Evolutionary conservation across 2,113 vertebrate species (phyloP).

Genomic region (Petromus typicus): DNA sequence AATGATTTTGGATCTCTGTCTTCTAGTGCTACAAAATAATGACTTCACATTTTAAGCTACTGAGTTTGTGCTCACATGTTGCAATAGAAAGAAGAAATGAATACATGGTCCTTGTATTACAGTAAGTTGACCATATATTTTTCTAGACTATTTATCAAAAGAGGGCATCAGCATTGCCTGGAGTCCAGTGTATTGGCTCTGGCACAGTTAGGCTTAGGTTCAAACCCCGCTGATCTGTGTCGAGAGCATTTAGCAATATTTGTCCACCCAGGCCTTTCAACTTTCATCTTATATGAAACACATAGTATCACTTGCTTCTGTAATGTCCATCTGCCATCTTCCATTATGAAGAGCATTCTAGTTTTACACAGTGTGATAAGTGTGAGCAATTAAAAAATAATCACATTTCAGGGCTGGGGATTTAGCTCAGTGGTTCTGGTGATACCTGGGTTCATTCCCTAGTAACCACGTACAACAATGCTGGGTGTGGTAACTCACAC

Average conservation of each 20-base stretch:
- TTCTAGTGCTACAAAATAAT: not conserved
- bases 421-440: too few species aligned
- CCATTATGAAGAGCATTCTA: not conserved
- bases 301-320: not conserved
- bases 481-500: too few species aligned
- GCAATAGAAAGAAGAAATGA: not conserved
- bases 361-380: not conserved
- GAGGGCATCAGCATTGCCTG: not conserved
- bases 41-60: not conserved
- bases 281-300: not conserved
- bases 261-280: constrained; percentile 2
- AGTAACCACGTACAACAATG: too few species aligned
- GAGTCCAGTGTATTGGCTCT: not conserved
- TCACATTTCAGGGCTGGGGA: not conserved
- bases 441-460: too few species aligned
- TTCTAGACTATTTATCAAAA: not conserved
- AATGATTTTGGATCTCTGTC: not conserved
- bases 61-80: not conserved
- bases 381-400: not conserved
- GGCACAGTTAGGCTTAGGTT: not conserved
- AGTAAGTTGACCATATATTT: not conserved
- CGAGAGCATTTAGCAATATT: not conserved
- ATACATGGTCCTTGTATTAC: not conserved
- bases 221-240: not conserved
- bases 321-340: not conserved